These are phyloP conservation scores for Zophobas atratus DNA, from an alignment of 1,140 invertebrate species.

Conservation along the genomic window DNA sequence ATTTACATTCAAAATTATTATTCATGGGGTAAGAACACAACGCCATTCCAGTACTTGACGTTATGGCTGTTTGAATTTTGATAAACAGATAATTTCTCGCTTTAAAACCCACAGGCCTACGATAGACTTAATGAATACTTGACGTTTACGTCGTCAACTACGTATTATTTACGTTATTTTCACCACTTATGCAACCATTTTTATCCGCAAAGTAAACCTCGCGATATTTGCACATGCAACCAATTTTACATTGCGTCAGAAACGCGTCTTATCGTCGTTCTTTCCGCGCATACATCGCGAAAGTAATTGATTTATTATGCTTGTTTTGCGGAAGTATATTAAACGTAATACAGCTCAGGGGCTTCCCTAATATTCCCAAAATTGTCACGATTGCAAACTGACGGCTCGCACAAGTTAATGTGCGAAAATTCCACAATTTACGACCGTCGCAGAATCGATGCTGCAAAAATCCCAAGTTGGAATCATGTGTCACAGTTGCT, in stretches of 20 bases:
- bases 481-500: slow-evolving; percentile 38
- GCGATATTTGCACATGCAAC: slow-evolving; percentile 35
- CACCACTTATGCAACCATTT: too few relatives aligned
- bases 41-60: neutral
- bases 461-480: slow-evolving; percentile 24
- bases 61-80: too few relatives aligned
- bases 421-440: slow-evolving; percentile 28
- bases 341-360: neutral
- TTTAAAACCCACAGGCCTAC: too few relatives aligned
- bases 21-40: neutral
- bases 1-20: neutral
- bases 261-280: neutral
- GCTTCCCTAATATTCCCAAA: neutral
- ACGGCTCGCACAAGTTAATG: slow-evolving; percentile 30
- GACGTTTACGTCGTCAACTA: too few relatives aligned
- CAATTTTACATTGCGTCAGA: slow-evolving; percentile 41
- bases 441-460: slow-evolving; percentile 10
- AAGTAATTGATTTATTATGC: neutral
- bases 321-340: neutral
- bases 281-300: too few relatives aligned
- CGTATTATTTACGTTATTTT: too few relatives aligned
- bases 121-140: too few relatives aligned
- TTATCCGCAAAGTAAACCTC: neutral
- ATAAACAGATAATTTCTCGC: too few relatives aligned
- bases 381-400: slow-evolving; percentile 17